Evolutionary conservation across 2,797 vertebrate genomes (phyloP), one percentile per base, ranked within the genome.

Genomic region (Amblyopsis hoosieri): DNA sequence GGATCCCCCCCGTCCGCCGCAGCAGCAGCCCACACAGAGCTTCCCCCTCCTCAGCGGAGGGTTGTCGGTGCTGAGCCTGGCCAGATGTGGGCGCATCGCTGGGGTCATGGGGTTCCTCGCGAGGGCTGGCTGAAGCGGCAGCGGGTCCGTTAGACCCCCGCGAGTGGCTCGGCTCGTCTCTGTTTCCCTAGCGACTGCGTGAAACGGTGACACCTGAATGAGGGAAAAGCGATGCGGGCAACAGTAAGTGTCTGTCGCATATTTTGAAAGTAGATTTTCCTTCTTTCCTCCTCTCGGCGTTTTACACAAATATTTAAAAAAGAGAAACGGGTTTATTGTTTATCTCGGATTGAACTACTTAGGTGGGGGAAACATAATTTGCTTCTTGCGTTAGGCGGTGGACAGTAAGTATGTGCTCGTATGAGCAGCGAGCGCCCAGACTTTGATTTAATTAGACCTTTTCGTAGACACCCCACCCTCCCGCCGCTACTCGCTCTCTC

Each of bases 151-250:
- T 68, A 71, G 89, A 89, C 88, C 87, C 89, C 87, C 86, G 66
- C 64, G 85, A 87, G 81, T 71, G 78, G 72, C 76, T 73, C 59
- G 62, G 23, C 23, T 23, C 23, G 23, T 23, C 23, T 75, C 60
- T 58, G 78, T 78, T 12, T 69, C 59, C 70, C 74, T 82, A 23
- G 70, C 76, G 80, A 83, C 76, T 83, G 87, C 83, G 83, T 88
- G 87, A 90, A 23, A 74, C 85, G 90, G 88, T 90, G 81, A 85
- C 89, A 91, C 86, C 90, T 95, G 93, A 93, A 94, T 95, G 93
- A 94, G 87, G 91, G 76, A 91, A 90, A 91, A 91, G 94, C 90
- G 84, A 96, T 97, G 94, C 93, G 92, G 92, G 92, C 94, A 88
- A 95, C 94, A 92, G 96, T 98, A 95, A 96, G 95, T 97, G 87